Conservation (phyloP, 2,888 invertebrate species). For the Graphium colonna region DNA sequence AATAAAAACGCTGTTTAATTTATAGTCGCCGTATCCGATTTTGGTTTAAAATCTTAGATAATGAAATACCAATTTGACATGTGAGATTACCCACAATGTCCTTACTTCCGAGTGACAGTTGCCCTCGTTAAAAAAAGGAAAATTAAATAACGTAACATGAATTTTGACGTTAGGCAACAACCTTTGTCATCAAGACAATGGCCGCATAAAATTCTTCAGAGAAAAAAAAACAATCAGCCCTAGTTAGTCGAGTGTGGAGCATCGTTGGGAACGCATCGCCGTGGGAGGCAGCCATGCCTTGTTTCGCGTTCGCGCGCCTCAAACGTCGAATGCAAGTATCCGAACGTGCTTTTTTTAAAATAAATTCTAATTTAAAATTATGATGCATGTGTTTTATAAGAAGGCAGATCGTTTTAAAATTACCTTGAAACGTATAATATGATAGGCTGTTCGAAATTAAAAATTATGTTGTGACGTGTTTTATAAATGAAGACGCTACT, state of each 20-base stretch:
- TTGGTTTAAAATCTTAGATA: background rate
- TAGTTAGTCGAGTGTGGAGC: conserved; percentile 55
- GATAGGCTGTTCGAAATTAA: too few species aligned
- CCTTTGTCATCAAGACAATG: conserved; percentile 57
- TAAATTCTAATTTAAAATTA: background rate
- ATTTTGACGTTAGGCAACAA: conserved; percentile 50
- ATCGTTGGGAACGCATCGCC: conserved; percentile 56
- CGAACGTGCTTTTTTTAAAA: conserved; percentile 17
- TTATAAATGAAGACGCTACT: too few species aligned
- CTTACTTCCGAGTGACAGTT: conserved; percentile 15
- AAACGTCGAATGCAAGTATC: conserved; percentile 73
- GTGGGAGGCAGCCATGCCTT: conserved; percentile 59
- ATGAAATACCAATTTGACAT: background rate
- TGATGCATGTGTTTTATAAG: background rate
- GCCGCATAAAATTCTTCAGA: conserved; percentile 53
- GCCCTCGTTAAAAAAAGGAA: conserved; percentile 22
- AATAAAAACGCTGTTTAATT: background rate
- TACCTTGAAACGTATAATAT: too few species aligned
- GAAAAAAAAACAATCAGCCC: conserved; percentile 60
- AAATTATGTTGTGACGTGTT: too few species aligned
- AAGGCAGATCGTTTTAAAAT: too few species aligned
- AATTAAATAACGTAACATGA: conserved; percentile 49
- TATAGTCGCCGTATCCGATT: background rate
- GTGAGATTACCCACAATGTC: background rate
- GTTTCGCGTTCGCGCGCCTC: conserved; percentile 56